phyloP scores from a whole-genome alignment of 1,140 invertebrate species.

The Ceratina calcarata region DNA sequence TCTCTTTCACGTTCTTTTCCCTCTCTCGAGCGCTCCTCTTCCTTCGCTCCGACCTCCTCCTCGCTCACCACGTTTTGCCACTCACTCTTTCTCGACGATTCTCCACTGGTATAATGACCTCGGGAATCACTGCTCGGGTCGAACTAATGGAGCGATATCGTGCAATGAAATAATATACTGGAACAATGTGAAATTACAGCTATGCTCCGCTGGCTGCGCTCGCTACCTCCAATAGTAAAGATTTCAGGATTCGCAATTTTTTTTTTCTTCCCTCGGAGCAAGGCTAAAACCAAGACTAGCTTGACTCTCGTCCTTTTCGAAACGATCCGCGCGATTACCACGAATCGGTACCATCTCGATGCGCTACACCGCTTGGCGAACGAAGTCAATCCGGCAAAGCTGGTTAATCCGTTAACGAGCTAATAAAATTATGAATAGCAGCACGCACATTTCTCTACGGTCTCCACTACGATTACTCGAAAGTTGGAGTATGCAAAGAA shows the following conservation, averaged over 20 bases:
- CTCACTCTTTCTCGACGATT: constrained; percentile 28
- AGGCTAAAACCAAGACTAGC: not conserved
- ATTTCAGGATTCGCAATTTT: constrained; percentile 24
- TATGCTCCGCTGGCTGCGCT: not conserved
- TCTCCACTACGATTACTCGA: no score
- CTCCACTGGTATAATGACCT: constrained; percentile 33
- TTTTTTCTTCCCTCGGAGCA: not conserved
- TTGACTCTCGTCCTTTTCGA: not conserved
- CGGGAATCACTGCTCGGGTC: constrained; percentile 46
- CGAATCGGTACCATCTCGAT: constrained; percentile 14
- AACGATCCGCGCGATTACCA: no score
- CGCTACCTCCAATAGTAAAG: not conserved
- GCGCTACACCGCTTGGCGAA: not conserved
- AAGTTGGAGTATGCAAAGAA: no score
- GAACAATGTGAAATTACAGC: constrained; percentile 46
- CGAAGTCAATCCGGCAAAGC: not conserved
- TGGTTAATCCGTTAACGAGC: constrained; percentile 4
- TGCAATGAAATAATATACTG: constrained; percentile 55
- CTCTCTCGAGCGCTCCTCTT: not conserved
- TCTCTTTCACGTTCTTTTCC: not conserved
- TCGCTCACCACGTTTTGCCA: constrained; percentile 13
- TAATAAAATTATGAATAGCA: no score
- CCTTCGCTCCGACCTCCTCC: not conserved
- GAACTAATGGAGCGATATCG: constrained; percentile 54
- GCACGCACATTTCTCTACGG: no score